Conservation (phyloP, 2,888 invertebrate species). For the Melanchra persicariae region DNA sequence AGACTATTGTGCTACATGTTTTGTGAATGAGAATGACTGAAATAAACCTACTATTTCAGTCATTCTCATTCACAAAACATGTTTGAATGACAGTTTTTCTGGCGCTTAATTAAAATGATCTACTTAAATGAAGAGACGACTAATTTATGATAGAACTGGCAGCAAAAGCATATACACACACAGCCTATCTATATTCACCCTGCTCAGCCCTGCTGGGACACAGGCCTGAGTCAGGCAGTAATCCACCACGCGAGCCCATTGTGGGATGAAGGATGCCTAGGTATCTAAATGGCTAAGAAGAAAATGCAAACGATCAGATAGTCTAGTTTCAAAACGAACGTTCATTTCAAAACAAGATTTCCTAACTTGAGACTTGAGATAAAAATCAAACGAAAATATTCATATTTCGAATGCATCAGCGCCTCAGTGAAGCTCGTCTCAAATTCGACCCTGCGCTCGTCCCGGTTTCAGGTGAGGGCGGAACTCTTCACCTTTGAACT, state of each 20-base stretch:
- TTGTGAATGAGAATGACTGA: too few relatives aligned
- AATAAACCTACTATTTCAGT: too few relatives aligned
- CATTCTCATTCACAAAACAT: too few relatives aligned
- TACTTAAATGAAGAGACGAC: too few relatives aligned
- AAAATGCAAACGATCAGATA: too few relatives aligned
- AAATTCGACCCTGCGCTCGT: slow-evolving; percentile 57
- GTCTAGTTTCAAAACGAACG: background rate
- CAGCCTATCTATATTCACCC: too few relatives aligned
- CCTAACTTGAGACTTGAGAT: background rate
- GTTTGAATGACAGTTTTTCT: too few relatives aligned
- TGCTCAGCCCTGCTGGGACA: background rate
- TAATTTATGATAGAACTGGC: background rate
- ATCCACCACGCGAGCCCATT: background rate
- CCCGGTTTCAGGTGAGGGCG: slow-evolving; percentile 62
- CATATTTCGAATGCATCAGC: slow-evolving; percentile 4
- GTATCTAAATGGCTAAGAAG: too few relatives aligned
- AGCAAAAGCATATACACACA: background rate
- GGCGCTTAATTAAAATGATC: background rate
- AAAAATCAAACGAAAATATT: background rate
- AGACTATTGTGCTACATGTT: background rate
- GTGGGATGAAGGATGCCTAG: too few relatives aligned
- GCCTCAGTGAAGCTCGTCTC: slow-evolving; percentile 1
- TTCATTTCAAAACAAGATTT: too few relatives aligned
- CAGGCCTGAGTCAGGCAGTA: background rate
- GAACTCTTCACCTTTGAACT: slow-evolving; percentile 76